These are phyloP conservation scores for Zeus faber DNA, from an alignment of 2,113 vertebrate species.

Conservation along the genomic window DNA sequence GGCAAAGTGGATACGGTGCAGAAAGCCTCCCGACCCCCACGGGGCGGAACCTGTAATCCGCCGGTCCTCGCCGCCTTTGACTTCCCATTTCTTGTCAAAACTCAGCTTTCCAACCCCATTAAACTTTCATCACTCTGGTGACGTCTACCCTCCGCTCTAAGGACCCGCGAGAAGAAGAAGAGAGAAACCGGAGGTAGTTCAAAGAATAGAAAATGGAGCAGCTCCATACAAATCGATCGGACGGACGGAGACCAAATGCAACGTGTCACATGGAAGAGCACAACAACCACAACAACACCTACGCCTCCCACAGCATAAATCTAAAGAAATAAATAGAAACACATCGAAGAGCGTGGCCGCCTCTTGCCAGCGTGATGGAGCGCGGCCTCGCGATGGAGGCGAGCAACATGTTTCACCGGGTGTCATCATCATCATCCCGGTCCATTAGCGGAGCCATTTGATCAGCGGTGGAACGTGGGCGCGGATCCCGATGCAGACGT, in stretches of 20 bases:
- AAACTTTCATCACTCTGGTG: slow-evolving; percentile 45
- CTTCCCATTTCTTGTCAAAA: slow-evolving; percentile 38
- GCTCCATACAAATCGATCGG: slow-evolving; percentile 21
- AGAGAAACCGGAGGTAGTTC: slow-evolving; percentile 11
- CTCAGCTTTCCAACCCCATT: slow-evolving; percentile 43
- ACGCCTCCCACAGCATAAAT: not conserved
- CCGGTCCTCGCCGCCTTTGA: slow-evolving; percentile 43
- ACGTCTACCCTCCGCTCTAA: slow-evolving; percentile 15
- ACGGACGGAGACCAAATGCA: slow-evolving; percentile 23
- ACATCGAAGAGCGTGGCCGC: not conserved
- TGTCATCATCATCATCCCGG: slow-evolving; percentile 40
- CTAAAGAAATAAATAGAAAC: not conserved
- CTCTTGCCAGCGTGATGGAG: not conserved
- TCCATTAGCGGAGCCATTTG: slow-evolving; percentile 55
- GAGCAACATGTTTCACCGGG: too few species aligned
- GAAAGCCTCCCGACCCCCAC: slow-evolving; percentile 25
- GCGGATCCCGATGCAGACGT: too few species aligned
- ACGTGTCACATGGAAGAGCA: slow-evolving; percentile 21
- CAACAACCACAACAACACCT: too few species aligned
- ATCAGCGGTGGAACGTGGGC: slow-evolving; percentile 29
- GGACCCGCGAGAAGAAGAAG: too few species aligned
- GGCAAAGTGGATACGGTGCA: slow-evolving; percentile 16
- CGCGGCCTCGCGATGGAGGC: too few species aligned
- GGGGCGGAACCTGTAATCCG: slow-evolving; percentile 41
- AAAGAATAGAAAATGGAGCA: slow-evolving; percentile 14